Evolutionary conservation across 2,797 vertebrate genomes (phyloP).

Genomic region (Dipus sagitta): DNA sequence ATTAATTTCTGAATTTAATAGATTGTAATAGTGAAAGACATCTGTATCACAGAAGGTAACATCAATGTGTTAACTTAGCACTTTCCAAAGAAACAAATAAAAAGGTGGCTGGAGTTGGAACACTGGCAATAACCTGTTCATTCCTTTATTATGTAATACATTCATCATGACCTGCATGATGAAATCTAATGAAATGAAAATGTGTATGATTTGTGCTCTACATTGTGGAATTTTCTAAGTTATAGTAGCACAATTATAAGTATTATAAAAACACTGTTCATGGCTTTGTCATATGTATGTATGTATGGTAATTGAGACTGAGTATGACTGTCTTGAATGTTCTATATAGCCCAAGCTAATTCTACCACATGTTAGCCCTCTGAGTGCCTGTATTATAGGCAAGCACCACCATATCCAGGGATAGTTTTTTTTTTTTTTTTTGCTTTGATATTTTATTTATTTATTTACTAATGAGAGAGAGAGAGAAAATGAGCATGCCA

Average conservation of each 20-base stretch:
- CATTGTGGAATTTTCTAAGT: slow-evolving; percentile 49
- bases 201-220: slow-evolving; percentile 42
- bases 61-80: slow-evolving; percentile 69
- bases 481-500: no score
- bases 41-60: slow-evolving; percentile 53
- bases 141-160: slow-evolving; percentile 61
- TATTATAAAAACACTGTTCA: slow-evolving; percentile 32
- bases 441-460: no score
- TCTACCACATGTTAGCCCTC: background rate
- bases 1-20: slow-evolving; percentile 75
- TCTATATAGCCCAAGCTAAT: background rate
- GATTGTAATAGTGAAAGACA: slow-evolving; percentile 68
- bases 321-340: background rate
- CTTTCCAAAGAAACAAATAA: slow-evolving; percentile 70
- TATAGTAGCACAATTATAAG: background rate
- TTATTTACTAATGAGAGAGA: no score
- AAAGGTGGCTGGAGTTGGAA: slow-evolving; percentile 53
- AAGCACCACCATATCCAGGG: background rate
- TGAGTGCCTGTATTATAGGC: background rate
- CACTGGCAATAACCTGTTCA: slow-evolving; percentile 52
- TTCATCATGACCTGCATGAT: slow-evolving; percentile 64
- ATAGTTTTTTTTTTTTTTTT: no score
- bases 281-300: background rate
- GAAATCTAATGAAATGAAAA: slow-evolving; percentile 65
- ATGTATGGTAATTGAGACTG: background rate